Evolutionary conservation across 1,140 invertebrate genomes (phyloP), one percentile per base, ranked within the genome.

Genomic region (Hyles euphorbiae): DNA sequence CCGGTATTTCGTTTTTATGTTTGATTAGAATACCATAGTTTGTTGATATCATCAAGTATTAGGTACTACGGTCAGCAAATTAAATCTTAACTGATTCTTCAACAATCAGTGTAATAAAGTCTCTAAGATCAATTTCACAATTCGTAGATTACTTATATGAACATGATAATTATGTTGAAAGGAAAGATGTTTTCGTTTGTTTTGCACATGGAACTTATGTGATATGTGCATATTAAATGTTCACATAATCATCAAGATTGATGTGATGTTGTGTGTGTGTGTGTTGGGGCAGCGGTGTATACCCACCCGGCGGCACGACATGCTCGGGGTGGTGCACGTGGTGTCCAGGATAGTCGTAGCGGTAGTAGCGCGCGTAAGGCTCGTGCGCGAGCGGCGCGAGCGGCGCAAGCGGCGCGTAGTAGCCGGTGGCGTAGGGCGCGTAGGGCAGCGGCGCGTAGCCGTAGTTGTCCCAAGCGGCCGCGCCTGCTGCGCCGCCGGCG

Each of bases 271-370:
- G 9, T 9, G 22, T 50, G 22, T 22, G 22, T 22, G 22, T 22
- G 22, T 22, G 22, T 22, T 2, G 22, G 22, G 22, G 22, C 22
- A 22, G 22, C 22, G 22, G 22, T 22, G 22, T 22, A 69, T 86
- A 88, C 85, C 69, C 66, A 88, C 85, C 85, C 81, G 82, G 80
- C 45, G 81, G 72, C 74, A 83, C 76, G 53, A 72, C 78, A 81
- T 86, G 85, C 44, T 88, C 85, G 65, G 67, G 67, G 54, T 85
- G 79, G 64, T 81, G 81, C 69, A 74, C 55, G 56, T 81, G 78
- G 65, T 81, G 80, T 61, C 69, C 58, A 55, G 76, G 81, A 61
- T 87, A 87, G 61, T 85, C 79, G 74, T 82, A 85, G 74, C 84
- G 81, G 65, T 83, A 84, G 74, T 85, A 84, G 63, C 81, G 81